Percentiles rank a stretch among this genome's conserved stretches.
phyloP scores from a whole-genome alignment of 2,113 vertebrate species.

The Athene noctua region DNA sequence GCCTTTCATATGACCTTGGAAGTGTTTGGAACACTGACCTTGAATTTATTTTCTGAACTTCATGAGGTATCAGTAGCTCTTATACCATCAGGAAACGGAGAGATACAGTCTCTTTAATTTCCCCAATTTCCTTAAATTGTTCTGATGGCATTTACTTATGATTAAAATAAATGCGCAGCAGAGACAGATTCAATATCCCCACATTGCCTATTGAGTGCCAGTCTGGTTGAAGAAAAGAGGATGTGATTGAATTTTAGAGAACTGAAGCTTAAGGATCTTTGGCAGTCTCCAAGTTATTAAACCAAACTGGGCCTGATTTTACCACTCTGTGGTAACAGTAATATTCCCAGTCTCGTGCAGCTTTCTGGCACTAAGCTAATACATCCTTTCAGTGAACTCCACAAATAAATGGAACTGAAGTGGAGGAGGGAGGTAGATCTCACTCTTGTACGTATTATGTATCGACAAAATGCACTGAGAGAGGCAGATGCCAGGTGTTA shows the following conservation, averaged over 20 bases:
- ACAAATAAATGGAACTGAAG: background rate
- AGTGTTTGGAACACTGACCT: background rate
- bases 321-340: background rate
- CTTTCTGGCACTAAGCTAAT: background rate
- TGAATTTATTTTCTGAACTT: background rate
- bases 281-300: background rate
- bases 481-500: background rate
- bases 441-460: background rate
- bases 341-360: background rate
- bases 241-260: background rate
- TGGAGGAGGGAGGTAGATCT: background rate
- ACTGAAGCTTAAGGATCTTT: background rate
- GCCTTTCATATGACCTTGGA: background rate
- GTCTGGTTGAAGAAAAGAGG: background rate
- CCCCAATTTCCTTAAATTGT: conserved; percentile 9
- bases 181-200: background rate
- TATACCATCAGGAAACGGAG: background rate
- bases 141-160: conserved; percentile 1
- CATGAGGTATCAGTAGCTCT: background rate
- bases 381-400: background rate
- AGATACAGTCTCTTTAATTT: background rate
- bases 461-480: background rate
- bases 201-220: background rate
- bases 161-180: conserved; percentile 4
- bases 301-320: background rate